Evolutionary conservation across 2,113 vertebrate genomes (phyloP), one percentile per base, ranked within the genome.

Genomic region (Bujurquina vittata): DNA sequence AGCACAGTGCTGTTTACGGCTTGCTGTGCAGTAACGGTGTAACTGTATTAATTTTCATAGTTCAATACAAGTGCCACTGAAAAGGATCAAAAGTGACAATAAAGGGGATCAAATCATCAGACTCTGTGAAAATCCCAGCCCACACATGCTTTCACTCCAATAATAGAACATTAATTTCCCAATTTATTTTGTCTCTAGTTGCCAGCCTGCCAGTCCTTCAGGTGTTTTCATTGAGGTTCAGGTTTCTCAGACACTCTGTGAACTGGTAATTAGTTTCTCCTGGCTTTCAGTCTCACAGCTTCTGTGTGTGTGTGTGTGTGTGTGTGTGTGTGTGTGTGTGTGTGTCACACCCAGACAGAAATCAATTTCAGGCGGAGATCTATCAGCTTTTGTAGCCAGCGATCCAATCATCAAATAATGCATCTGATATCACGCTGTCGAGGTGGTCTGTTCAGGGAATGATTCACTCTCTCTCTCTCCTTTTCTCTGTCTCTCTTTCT

Each of bases 351-450:
- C 90, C 91, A 94, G 91, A 93, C 93, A 93, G 91, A 93, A 94
- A 93, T 94, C 93, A 93, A 94, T 94, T 94, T 94, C 93, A 93
- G 90, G 87, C 91, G 82, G 81, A 92, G 92, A 94, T 92, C 91
- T 92, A 94, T 93, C 93, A 93, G 92, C 92, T 93, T 92, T 93
- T 94, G 92, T 91, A 92, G 90, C 90, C 90, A 87, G 90, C 73
- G 90, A 94, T 94, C 92, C 93, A 94, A 94, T 94, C 92, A 92
- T 92, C 93, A 91, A 93, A 94, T 92, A 92, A 93, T 93, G 92
- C 92, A 93, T 93, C 92, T 93, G 93, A 94, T 93, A 93, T 92
- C 93, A 93, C 88, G 91, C 91, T 93, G 93, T 91, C 79, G 84
- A 92, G 91, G 92, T 92, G 91, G 91, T 92, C 93, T 90, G 93